Base-by-base conservation (phyloP, 1,140 invertebrate genomes). In the Galleria mellonella region DNA sequence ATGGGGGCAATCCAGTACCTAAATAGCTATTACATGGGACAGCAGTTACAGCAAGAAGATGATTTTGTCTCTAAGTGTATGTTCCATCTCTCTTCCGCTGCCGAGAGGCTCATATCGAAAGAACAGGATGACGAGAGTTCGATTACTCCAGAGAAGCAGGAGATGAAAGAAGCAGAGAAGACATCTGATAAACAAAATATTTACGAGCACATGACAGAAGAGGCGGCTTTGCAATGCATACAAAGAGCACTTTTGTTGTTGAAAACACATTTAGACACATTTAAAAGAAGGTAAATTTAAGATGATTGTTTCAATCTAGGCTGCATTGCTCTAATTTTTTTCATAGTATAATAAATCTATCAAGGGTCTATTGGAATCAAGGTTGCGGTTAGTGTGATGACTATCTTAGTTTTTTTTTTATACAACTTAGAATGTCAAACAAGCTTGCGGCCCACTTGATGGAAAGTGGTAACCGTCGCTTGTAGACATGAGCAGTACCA, bases 1-100 rank as follows among this genome's bases (percentile, higher is more conserved):
- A 93, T 97, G 90, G 93, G 95, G 4, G 96, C 96, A 0, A 98
- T 97, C 47, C 95, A 97, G 67, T 96, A 96, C 70, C 87, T 98
- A 27, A 98, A 97, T 71, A 92, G 92, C 60, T 97, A 95, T 67
- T 98, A 97, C 78, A 96, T 97, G 89, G 94, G 94, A 14, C 92
- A 94, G 53, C 94, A 96, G 74, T 70, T 97, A 14, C 94, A 96
- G 43, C 92, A 96, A 54, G 96, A 98, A 74, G 93, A 94, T 47
- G 96, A 97, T 68, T 98, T 98, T 78, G 93, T 98, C 0, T 90
- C 92, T 0, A 92, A 95, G 51, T 97, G 96, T 66, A 98, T 98
- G 95, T 92, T 92, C 27, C 94, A 96, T 79, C 86, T 98, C 4
- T 91, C 92, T 5, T 92, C 92, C 5, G 94, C 96, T 3, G 92